These are phyloP conservation scores for Phoenicopterus ruber DNA, from an alignment of 2,113 vertebrate genomes.

Conservation along the genomic window DNA sequence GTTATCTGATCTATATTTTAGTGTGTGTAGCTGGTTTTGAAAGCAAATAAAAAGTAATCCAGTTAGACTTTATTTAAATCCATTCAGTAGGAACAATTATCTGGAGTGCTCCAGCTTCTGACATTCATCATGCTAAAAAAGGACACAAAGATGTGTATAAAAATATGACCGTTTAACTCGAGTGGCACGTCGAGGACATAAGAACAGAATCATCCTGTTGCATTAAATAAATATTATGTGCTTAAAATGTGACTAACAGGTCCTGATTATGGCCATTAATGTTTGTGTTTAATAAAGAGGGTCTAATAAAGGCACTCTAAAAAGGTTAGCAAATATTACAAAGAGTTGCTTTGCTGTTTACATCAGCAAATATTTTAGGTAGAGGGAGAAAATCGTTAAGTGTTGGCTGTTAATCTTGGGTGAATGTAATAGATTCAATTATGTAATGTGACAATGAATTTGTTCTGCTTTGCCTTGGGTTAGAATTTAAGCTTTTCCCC, in stretches of 20 bases:
- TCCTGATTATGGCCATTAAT: neutral
- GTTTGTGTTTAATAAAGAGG: neutral
- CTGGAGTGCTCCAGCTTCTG: constrained; percentile 30
- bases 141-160: neutral
- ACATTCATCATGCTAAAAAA: neutral
- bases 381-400: neutral
- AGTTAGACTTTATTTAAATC: constrained; percentile 32
- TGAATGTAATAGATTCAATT: constrained; percentile 21
- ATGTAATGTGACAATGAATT: constrained; percentile 11
- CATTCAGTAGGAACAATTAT: constrained; percentile 3
- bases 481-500: constrained; percentile 34
- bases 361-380: constrained; percentile 4
- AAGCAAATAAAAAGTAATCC: constrained; percentile 42
- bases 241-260: neutral
- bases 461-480: neutral
- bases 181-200: neutral
- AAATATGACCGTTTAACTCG: neutral
- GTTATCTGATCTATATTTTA: constrained; percentile 17
- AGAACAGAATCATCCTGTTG: neutral
- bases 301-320: neutral
- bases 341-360: neutral
- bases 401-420: constrained; percentile 1
- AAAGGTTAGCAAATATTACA: neutral
- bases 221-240: neutral
- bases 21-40: constrained; percentile 6